phyloP scores from a whole-genome alignment of 2,113 vertebrate species.

The Pantherophis guttatus region DNA sequence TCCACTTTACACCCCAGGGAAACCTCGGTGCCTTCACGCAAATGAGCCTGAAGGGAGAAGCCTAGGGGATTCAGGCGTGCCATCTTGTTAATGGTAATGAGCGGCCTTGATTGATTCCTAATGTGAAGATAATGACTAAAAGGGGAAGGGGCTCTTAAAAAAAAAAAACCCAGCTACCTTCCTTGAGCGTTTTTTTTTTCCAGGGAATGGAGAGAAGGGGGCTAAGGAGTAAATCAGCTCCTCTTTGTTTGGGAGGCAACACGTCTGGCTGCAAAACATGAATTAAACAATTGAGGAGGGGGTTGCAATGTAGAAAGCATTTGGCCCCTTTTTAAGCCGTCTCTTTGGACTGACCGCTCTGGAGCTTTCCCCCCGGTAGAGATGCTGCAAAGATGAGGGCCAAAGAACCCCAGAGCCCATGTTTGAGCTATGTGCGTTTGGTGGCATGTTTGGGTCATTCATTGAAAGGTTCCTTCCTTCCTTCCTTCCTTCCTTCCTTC shows the following conservation, averaged over 20 bases:
- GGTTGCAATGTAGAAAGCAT: neutral
- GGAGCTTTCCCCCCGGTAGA: neutral
- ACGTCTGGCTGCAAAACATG: neutral
- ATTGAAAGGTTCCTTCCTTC: neutral
- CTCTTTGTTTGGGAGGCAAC: neutral
- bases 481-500: too few relatives aligned
- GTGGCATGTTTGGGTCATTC: neutral
- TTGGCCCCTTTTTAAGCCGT: neutral
- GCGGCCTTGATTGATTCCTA: constrained; percentile 62
- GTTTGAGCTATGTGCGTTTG: accelerated
- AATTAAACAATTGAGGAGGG: neutral
- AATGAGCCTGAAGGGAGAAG: constrained; percentile 31
- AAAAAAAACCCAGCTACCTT: neutral
- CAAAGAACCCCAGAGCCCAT: neutral
- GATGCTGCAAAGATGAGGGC: neutral
- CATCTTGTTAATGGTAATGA: constrained; percentile 52
- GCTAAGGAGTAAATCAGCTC: constrained; percentile 4
- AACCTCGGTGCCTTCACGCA: constrained; percentile 51
- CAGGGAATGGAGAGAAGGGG: neutral
- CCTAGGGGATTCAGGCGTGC: constrained; percentile 46
- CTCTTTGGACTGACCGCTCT: neutral
- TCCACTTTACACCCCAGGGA: constrained; percentile 57
- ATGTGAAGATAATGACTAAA: constrained; percentile 70
- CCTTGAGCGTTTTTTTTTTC: constrained; percentile 45
- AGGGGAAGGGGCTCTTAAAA: constrained; percentile 38